Base-by-base conservation (phyloP, 2,888 invertebrate species). In the Polymixis flavicincta region DNA sequence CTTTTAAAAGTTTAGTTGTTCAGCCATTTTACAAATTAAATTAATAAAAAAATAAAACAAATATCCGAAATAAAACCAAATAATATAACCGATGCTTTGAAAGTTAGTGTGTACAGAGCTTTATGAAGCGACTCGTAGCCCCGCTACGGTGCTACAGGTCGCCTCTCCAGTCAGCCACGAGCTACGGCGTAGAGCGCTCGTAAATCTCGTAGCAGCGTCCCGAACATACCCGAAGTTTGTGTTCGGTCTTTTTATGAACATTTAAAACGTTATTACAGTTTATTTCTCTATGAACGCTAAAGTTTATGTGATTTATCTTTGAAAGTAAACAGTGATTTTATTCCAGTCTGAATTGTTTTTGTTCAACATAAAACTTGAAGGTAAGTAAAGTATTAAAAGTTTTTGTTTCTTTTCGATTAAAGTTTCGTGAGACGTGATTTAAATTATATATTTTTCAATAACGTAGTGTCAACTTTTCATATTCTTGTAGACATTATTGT, bases 101-200 rank as follows among this genome's bases (percentile, higher is more conserved):
- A 71, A 76, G n/a, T 50, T 59, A 28, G 37, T 87, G 70, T 80
- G 75, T 14, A 82, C 66, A 19, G 0, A 67, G 66, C 81, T 71
- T 85, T 87, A 87, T 81, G 78, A 85, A 79, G 71, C 78, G 65
- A 64, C 25, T 37, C 80, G 86, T 87, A 87, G 82, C 80, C 59
- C n/a, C 42, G 87, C 88, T 89, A 87, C 88, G 85, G 37, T 66
- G 89, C 92, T 88, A 93, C 94, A 93, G 93, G 93, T 93, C 88
- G 83, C 82, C 73, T 37, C 79, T 85, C 69, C 92, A 94, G 94
- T 94, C 87, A 67, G 84, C 87, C 90, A 84, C 89, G 85, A 82
- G 89, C 93, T 93, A 92, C 93, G 92, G 82, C 92, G 94, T 92
- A 92, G 92, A 80, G 66, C 87, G 82, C 87, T 83, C 92, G 92